phyloP scores from a whole-genome alignment of 2,113 vertebrate genomes.

The Machaerirhynchus nigripectus region DNA sequence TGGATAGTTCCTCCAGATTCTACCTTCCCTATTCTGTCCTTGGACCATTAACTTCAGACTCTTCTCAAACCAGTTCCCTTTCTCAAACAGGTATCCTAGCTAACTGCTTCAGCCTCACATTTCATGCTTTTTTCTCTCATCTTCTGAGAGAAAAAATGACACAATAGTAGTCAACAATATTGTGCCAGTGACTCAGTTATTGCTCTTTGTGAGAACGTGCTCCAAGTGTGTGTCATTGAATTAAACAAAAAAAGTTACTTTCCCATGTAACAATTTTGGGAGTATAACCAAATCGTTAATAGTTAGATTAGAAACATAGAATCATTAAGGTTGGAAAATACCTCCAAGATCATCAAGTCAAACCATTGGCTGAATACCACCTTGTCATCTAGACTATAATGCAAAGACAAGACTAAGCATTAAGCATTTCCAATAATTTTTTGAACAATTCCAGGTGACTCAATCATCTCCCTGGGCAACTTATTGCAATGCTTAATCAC shows the following conservation, averaged over 20 bases:
- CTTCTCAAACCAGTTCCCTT: not conserved
- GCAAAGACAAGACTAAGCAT: not conserved
- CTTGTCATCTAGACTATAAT: not conserved
- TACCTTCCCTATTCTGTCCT: not conserved
- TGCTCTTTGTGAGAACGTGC: fast-evolving
- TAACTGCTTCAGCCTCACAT: not conserved
- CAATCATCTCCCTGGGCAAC: not conserved
- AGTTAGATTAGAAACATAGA: not conserved
- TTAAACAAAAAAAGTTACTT: not conserved
- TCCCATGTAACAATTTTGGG: not conserved
- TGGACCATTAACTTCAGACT: not conserved
- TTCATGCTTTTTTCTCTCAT: not conserved
- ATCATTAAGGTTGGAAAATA: not conserved
- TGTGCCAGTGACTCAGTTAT: not conserved
- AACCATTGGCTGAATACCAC: not conserved
- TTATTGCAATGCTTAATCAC: not conserved
- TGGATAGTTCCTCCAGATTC: not conserved
- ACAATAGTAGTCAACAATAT: not conserved
- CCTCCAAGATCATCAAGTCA: not conserved
- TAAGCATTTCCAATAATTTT: not conserved
- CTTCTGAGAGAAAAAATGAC: not conserved
- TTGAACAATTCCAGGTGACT: not conserved
- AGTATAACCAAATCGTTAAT: not conserved
- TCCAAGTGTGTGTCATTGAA: not conserved
- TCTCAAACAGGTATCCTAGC: not conserved